phyloP scores from a whole-genome alignment of 2,888 invertebrate genomes.

The Macropis europaea region DNA sequence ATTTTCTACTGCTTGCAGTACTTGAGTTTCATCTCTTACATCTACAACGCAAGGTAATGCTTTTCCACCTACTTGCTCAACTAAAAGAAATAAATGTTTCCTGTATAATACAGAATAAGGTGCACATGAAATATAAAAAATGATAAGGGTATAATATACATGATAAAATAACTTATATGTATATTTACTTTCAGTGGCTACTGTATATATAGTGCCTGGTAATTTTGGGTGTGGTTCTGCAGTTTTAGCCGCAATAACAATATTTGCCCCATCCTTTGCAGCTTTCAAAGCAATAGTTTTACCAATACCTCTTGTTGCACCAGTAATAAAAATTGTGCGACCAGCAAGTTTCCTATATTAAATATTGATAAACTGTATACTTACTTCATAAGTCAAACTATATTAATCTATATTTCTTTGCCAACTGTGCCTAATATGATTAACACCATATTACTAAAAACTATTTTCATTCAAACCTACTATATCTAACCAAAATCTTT shows the following conservation, averaged over 20 bases:
- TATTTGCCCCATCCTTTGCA: constrained; percentile 95
- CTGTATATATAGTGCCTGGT: constrained; percentile 94
- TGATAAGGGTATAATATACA: too few species aligned
- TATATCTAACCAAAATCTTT: background rate
- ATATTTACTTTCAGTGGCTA: constrained; percentile 91
- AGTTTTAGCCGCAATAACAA: constrained; percentile 95
- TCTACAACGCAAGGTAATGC: constrained; percentile 93
- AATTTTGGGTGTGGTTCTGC: constrained; percentile 94
- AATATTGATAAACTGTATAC: background rate
- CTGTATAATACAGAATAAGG: constrained; percentile 6
- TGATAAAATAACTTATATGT: background rate
- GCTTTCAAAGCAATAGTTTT: constrained; percentile 96
- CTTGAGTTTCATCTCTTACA: constrained; percentile 90
- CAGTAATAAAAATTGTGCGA: constrained; percentile 95
- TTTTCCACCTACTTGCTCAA: constrained; percentile 92
- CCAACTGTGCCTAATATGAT: too few species aligned
- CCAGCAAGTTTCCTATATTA: constrained; percentile 87
- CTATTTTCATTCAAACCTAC: background rate
- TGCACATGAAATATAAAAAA: background rate
- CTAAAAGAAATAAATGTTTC: constrained; percentile 79
- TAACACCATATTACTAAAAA: background rate
- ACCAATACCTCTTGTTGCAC: constrained; percentile 98
- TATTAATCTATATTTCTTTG: background rate
- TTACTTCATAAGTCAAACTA: background rate
- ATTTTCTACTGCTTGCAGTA: constrained; percentile 86